Evolutionary conservation across 2,888 invertebrate species (phyloP), one percentile per base, ranked within the genome.

Genomic region (Macrosoma leucophasiata): DNA sequence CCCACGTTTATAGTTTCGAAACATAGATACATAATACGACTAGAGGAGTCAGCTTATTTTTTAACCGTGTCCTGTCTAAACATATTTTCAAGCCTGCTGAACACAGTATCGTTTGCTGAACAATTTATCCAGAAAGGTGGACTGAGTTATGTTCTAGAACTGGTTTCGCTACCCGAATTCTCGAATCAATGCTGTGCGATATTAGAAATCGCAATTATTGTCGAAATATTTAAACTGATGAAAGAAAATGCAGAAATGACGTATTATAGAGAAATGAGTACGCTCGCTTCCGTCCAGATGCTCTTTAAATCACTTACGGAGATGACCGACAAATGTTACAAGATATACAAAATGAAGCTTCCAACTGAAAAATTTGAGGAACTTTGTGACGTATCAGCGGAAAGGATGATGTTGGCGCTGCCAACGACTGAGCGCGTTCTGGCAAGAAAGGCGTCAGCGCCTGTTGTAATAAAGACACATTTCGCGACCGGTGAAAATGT

Each of bases 181-280:
- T 85, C 87, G 1, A 85, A 85, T 40, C 84, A 84, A 36, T 87
- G 88, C 50, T 89, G 89, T 48, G 74, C 85, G 2, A 82, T 90
- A 22, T 62, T 89, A 10, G 89, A 90, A 57, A 86, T 89, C 33
- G 79, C 86, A 0, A 86, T 88, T 2, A 77, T 85, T 3, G 86
- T 89, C 30, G 88, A 89, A 48, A 86, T 89, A 26, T 86, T 84
- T 53, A 86, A 82, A 37, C 55, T 78, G 3, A 68, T 66, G 36
- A 75, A 72, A 35, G 62, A 76, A 29, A 59, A 74, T 37, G 62
- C 64, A 0, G 72, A 68, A 7, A 38, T 63, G 37, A 50, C 67
- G 1, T 67, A 70, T 43, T 67, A 53, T 19, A 58, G 72, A 30
- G 82, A 82, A 25, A 71, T 77, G 50, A 60, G 62, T 32, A 67